These are phyloP conservation scores for Lepas anatifera DNA, from an alignment of 2,888 invertebrate species.

Conservation along the genomic window DNA sequence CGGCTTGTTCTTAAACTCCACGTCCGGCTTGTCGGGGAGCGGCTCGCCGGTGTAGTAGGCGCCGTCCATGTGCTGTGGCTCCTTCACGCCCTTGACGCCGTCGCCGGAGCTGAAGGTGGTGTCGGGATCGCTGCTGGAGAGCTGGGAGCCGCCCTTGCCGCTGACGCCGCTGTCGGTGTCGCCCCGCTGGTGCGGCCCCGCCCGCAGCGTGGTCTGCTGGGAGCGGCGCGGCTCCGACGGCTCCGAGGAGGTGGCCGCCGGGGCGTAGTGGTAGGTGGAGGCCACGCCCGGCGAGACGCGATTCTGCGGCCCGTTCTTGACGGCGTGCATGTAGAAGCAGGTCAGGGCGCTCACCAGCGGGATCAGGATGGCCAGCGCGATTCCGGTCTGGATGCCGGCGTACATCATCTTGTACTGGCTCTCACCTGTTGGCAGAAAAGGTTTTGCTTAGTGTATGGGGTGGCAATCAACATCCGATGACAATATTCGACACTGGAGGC, in stretches of 20 bases:
- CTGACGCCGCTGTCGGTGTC: constrained; percentile 7
- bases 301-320: neutral
- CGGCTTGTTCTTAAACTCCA: constrained; percentile 20
- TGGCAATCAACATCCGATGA: too few species aligned
- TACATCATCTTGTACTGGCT: constrained; percentile 65
- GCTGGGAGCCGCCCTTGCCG: constrained; percentile 5
- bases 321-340: constrained; percentile 20
- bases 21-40: constrained; percentile 21
- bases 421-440: constrained; percentile 34
- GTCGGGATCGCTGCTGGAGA: constrained; percentile 6
- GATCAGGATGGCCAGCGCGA: constrained; percentile 60
- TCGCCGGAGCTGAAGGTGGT: constrained; percentile 9
- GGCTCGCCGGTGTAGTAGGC: constrained; percentile 24
- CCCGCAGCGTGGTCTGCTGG: neutral
- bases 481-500: too few species aligned
- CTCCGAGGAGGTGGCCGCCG: neutral
- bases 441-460: too few species aligned
- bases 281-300: neutral
- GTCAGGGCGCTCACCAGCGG: constrained; percentile 41
- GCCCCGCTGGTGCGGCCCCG: neutral
- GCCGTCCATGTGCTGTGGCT: constrained; percentile 19
- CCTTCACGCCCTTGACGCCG: constrained; percentile 4
- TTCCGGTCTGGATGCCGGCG: constrained; percentile 61
- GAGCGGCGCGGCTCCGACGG: neutral
- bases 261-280: neutral